These are phyloP conservation scores for Tetragonisca angustula DNA, from an alignment of 2,888 invertebrate species.

Conservation along the genomic window DNA sequence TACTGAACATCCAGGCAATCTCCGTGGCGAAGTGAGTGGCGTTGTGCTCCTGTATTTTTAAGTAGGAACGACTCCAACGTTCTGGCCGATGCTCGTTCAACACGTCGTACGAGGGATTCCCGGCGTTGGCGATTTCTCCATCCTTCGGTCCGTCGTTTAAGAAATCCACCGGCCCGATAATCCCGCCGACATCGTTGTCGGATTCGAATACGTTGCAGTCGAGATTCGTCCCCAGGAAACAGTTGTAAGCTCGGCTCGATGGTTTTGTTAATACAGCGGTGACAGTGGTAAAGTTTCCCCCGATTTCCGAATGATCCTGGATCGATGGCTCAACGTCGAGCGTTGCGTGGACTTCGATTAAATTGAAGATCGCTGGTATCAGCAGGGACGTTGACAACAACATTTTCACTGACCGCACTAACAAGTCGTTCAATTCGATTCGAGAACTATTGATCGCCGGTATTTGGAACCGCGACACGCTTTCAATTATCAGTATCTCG, in stretches of 20 bases:
- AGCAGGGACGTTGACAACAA: neutral
- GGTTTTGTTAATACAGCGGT: conserved; percentile 5
- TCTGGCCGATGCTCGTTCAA: neutral
- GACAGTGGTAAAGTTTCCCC: neutral
- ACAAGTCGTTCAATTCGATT: neutral
- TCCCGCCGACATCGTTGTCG: neutral
- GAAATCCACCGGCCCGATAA: neutral
- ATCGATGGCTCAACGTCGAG: neutral
- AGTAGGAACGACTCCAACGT: neutral
- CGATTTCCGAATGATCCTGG: neutral
- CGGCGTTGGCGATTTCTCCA: neutral
- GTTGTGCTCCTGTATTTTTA: conserved; percentile 5
- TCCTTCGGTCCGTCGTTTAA: neutral
- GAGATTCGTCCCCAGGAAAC: neutral
- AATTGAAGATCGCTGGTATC: neutral
- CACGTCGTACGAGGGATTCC: neutral
- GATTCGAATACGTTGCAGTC: neutral
- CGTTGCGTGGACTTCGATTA: neutral
- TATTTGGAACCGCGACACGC: neutral
- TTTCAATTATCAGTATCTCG: neutral
- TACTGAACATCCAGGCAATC: neutral
- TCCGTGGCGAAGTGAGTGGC: conserved; percentile 6
- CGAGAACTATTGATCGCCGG: too few relatives aligned
- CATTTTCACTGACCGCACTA: neutral
- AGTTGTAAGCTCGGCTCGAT: conserved; percentile 11